phyloP scores from a whole-genome alignment of 1,140 invertebrate species.

The Drosophila dunni region DNA sequence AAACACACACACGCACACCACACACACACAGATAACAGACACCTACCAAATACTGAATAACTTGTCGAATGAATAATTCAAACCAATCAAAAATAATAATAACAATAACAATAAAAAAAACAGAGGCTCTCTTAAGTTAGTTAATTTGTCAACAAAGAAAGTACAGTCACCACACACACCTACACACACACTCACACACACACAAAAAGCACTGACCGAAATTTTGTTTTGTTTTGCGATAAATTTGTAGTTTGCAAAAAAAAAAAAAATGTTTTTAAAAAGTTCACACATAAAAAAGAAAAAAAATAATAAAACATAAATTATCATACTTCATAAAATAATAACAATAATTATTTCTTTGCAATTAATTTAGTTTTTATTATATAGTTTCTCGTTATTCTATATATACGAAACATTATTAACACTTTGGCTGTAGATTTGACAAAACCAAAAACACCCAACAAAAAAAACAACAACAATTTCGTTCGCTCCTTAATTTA shows the following conservation, averaged over 20 bases:
- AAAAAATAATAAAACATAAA: slow-evolving; percentile 32
- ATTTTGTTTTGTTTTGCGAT: slow-evolving; percentile 78
- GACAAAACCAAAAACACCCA: slow-evolving; percentile 67
- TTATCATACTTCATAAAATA: slow-evolving; percentile 55
- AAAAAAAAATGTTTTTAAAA: slow-evolving; percentile 42
- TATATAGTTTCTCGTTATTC: slow-evolving; percentile 46
- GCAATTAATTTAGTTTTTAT: slow-evolving; percentile 68
- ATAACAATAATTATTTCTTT: slow-evolving; percentile 58
- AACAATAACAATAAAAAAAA: slow-evolving; percentile 46
- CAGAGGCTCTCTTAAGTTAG: slow-evolving; percentile 82
- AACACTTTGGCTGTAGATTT: slow-evolving; percentile 83
- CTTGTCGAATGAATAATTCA: slow-evolving; percentile 66
- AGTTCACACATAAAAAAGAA: slow-evolving; percentile 26
- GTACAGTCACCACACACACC: slow-evolving; percentile 51
- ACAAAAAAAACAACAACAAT: slow-evolving; percentile 51
- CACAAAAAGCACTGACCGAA: slow-evolving; percentile 52
- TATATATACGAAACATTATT: slow-evolving; percentile 63
- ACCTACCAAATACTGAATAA: slow-evolving; percentile 67
- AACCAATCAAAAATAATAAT: slow-evolving; percentile 47
- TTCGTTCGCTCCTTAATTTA: slow-evolving; percentile 58
- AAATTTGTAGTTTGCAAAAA: slow-evolving; percentile 73
- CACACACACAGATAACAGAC: slow-evolving; percentile 41
- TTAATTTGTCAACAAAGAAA: slow-evolving; percentile 44
- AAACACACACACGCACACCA: slow-evolving; percentile 31
- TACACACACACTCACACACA: no score